Conservation (phyloP, 1,140 invertebrate genomes). For the Scaptomyza hsui region DNA sequence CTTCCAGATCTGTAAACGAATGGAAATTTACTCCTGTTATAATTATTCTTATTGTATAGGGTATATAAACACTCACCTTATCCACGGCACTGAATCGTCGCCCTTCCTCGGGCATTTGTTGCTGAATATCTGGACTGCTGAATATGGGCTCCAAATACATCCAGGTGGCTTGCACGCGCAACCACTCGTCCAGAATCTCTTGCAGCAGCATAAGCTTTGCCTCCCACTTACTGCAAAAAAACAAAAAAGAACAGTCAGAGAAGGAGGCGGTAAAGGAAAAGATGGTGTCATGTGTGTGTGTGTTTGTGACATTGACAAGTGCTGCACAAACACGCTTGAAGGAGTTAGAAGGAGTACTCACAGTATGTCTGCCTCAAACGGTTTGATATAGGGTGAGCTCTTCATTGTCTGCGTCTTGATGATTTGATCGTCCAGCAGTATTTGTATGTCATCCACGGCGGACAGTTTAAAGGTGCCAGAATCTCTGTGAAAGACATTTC, state of each 20-base stretch:
- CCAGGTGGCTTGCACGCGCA: conserved; percentile 98
- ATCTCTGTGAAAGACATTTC: conserved; percentile 86
- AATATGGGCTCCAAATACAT: conserved; percentile 99
- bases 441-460: conserved; percentile 96
- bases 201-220: conserved; percentile 90
- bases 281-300: conserved; percentile 22
- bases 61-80: conserved; percentile 85
- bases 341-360: conserved; percentile 83
- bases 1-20: conserved; percentile 87
- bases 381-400: conserved; percentile 98
- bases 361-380: conserved; percentile 93
- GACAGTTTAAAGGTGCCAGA: conserved; percentile 96
- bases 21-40: too few species aligned
- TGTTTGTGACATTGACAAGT: conserved; percentile 39
- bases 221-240: conserved; percentile 88
- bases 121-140: conserved; percentile 98
- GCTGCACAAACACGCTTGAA: conserved; percentile 24
- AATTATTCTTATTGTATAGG: too few species aligned
- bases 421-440: conserved; percentile 97
- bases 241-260: conserved; percentile 26
- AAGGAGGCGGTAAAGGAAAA: conserved; percentile 19
- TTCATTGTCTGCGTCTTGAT: conserved; percentile 99
- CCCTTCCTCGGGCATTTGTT: conserved; percentile 95
- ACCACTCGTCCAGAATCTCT: conserved; percentile 98
- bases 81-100: conserved; percentile 95